Percentiles rank a stretch among this genome's conserved stretches.
Conservation (phyloP, 1,140 invertebrate genomes). For the Asobara japonica region DNA sequence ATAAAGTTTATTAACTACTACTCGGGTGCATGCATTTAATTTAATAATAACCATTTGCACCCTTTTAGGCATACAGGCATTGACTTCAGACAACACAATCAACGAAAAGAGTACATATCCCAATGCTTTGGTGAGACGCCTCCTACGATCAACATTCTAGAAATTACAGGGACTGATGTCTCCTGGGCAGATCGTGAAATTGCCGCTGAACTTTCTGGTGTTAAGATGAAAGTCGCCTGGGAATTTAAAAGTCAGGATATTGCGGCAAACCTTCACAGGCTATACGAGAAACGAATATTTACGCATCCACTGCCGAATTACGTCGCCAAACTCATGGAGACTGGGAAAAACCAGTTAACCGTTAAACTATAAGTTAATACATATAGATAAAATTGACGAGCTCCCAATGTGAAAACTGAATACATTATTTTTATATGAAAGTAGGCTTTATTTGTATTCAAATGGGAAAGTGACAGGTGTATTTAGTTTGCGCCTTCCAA, state of each 20-base stretch:
- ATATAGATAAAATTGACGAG: no score
- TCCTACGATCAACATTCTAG: conserved; percentile 47
- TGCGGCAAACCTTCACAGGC: conserved; percentile 39
- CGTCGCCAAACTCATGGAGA: conserved; percentile 44
- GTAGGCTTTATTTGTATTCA: no score
- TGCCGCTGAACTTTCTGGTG: conserved; percentile 31
- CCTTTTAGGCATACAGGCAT: no score
- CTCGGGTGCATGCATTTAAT: no score
- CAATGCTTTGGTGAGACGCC: conserved; percentile 45
- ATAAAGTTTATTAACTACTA: no score
- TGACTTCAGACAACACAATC: conserved; percentile 51
- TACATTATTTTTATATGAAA: no score
- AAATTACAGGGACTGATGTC: conserved; percentile 34
- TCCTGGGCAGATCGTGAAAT: conserved; percentile 36
- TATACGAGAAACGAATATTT: conserved; percentile 43
- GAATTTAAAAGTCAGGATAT: conserved; percentile 50
- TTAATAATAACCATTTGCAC: no score
- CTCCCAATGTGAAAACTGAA: no score
- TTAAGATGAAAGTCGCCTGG: conserved; percentile 43
- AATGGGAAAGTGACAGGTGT: no score
- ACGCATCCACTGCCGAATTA: conserved; percentile 49
- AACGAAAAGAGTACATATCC: conserved; percentile 47
- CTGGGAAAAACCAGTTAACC: conserved; percentile 31
- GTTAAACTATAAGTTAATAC: background rate
- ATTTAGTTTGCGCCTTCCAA: no score